phyloP scores from a whole-genome alignment of 2,888 invertebrate species.

The Hipparchia semele region DNA sequence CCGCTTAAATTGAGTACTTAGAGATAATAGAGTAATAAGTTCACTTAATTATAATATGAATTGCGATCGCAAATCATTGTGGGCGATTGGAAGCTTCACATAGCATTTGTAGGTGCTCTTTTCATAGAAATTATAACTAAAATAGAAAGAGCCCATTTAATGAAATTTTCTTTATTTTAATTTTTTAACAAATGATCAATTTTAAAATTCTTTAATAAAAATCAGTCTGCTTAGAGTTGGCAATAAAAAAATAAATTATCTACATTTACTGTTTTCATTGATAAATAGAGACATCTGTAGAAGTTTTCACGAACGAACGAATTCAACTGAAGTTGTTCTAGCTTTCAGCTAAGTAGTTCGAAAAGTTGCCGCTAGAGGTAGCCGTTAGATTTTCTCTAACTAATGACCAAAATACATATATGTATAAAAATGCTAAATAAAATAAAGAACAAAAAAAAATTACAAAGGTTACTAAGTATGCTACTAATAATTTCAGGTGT shows the following conservation, averaged over 20 bases:
- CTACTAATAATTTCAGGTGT: too few species aligned
- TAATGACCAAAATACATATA: too few species aligned
- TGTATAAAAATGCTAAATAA: too few species aligned
- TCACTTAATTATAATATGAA: neutral
- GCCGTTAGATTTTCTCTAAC: neutral
- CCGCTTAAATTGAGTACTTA: neutral
- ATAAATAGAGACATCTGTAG: conserved; percentile 33
- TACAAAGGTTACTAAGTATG: too few species aligned
- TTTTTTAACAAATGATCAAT: too few species aligned
- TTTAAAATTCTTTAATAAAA: too few species aligned
- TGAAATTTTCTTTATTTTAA: too few species aligned
- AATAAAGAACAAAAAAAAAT: too few species aligned
- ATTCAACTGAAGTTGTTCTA: conserved; percentile 13
- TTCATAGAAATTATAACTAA: neutral
- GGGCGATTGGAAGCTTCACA: neutral
- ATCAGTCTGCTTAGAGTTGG: neutral
- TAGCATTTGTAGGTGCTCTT: neutral
- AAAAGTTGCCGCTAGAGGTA: conserved; percentile 34
- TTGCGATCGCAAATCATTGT: neutral
- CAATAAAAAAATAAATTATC: neutral
- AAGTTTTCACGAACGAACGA: conserved; percentile 22
- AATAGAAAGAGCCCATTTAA: neutral
- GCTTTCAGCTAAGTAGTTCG: conserved; percentile 25
- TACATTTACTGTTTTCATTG: neutral
- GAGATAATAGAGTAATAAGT: neutral